These are phyloP conservation scores for Pemphredon lugubris DNA, from an alignment of 2,888 invertebrate species.

Conservation along the genomic window DNA sequence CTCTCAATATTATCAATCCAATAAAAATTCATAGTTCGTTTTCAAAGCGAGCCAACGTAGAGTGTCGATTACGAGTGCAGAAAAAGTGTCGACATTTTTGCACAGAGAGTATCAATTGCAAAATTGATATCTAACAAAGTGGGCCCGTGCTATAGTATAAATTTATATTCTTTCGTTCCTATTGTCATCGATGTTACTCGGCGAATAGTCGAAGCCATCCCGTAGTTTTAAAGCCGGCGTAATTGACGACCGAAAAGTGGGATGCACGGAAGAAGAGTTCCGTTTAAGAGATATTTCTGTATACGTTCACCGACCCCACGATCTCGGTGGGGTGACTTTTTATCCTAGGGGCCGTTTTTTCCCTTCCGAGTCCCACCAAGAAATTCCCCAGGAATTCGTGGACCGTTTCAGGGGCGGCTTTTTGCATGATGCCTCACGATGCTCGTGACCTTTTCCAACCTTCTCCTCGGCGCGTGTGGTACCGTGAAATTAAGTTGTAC, in stretches of 20 bases:
- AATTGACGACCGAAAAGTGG: slow-evolving; percentile 26
- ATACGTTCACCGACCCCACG: slow-evolving; percentile 53
- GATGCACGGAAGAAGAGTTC: slow-evolving; percentile 32
- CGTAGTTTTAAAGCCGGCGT: slow-evolving; percentile 4
- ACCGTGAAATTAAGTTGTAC: slow-evolving; percentile 57
- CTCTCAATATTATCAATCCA: too few species aligned
- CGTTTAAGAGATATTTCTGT: slow-evolving; percentile 45
- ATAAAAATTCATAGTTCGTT: too few species aligned
- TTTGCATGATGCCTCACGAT: slow-evolving; percentile 69
- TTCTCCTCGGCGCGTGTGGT: slow-evolving; percentile 47
- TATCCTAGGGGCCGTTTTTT: slow-evolving; percentile 61
- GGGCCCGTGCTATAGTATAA: too few species aligned
- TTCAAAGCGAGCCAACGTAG: too few species aligned
- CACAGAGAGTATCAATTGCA: too few species aligned
- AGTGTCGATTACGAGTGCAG: too few species aligned
- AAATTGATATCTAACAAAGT: too few species aligned
- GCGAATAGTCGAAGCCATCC: too few species aligned
- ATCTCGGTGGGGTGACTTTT: slow-evolving; percentile 61
- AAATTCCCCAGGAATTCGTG: slow-evolving; percentile 72
- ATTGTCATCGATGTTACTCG: too few species aligned
- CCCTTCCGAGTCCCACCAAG: slow-evolving; percentile 45
- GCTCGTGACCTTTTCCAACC: slow-evolving; percentile 71
- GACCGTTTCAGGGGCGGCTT: slow-evolving; percentile 76
- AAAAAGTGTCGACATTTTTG: too few species aligned
- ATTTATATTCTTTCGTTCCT: too few species aligned